A percentile compares a stretch with the other conserved stretches of the same genome.
phyloP scores from a whole-genome alignment of 1,140 invertebrate genomes.

The Trypoxylus dichotomus region DNA sequence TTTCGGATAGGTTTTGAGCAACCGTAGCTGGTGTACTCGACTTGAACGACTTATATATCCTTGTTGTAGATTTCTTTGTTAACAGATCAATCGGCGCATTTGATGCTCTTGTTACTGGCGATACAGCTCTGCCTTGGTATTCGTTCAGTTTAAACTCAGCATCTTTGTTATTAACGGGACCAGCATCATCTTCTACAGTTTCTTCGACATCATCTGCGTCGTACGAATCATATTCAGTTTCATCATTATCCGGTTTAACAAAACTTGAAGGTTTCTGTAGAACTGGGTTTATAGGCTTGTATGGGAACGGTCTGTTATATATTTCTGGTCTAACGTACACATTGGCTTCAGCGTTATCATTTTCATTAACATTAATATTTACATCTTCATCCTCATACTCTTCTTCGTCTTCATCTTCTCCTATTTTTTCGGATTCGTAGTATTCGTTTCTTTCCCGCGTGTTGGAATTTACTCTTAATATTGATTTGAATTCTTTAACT shows the following conservation, averaged over 20 bases:
- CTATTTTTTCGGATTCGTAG: constrained; percentile 27
- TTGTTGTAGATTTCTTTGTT: constrained; percentile 11
- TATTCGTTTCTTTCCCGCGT: constrained; percentile 2
- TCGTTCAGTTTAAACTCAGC: background rate
- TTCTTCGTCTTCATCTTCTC: constrained; percentile 29
- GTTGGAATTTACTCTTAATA: background rate
- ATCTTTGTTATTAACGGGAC: background rate
- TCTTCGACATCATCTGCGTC: constrained; percentile 54
- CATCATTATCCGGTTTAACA: constrained; percentile 53
- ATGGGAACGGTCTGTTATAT: background rate
- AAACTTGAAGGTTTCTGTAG: background rate
- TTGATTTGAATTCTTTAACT: constrained; percentile 33
- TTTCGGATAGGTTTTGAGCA: constrained; percentile 47
- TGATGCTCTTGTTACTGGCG: background rate
- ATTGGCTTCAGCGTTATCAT: background rate
- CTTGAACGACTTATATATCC: constrained; percentile 25
- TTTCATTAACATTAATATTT: constrained; percentile 31
- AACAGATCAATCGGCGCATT: constrained; percentile 3
- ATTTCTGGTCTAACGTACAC: background rate
- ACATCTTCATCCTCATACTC: constrained; percentile 25
- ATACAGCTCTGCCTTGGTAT: background rate
- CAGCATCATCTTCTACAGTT: constrained; percentile 32
- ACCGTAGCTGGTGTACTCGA: constrained; percentile 29
- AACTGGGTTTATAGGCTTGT: background rate
- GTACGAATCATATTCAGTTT: constrained; percentile 56